Percentiles rank a stretch among this genome's conserved stretches.
Evolutionary conservation across 2,113 vertebrate genomes (phyloP).

Genomic region (Arizona elegans): DNA sequence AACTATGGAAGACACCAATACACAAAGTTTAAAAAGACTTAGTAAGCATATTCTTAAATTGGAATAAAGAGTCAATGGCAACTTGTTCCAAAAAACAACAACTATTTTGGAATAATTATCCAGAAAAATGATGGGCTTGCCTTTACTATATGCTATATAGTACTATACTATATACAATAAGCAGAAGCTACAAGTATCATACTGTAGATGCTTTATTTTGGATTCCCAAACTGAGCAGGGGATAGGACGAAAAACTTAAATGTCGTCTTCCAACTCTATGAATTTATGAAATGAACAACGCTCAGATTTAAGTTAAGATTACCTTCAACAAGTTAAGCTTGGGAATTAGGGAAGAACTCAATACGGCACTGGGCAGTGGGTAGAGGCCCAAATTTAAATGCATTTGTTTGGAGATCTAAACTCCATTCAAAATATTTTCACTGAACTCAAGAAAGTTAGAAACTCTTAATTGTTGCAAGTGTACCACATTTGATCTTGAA

Average conservation of each 20-base stretch:
- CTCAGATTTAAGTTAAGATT: neutral
- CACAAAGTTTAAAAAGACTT: neutral
- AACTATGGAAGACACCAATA: neutral
- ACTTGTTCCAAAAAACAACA: neutral
- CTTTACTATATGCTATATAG: neutral
- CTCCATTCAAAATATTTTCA: neutral
- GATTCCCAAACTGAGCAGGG: neutral
- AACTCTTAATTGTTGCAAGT: slow-evolving; percentile 47
- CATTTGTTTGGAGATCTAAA: neutral
- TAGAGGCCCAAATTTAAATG: neutral
- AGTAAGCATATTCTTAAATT: neutral
- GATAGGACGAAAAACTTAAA: neutral
- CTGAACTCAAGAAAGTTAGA: slow-evolving; percentile 20
- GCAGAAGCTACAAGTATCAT: neutral
- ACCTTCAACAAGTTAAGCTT: neutral
- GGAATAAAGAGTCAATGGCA: neutral
- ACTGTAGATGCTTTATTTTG: neutral
- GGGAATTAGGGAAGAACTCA: neutral
- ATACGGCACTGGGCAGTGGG: neutral
- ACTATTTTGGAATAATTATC: neutral
- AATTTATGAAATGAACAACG: neutral
- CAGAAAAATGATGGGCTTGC: neutral
- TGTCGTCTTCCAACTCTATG: neutral
- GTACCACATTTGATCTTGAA: slow-evolving; percentile 48
- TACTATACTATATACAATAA: neutral